Base-by-base conservation (phyloP, 2,888 invertebrate species). In the Seira ritae region DNA sequence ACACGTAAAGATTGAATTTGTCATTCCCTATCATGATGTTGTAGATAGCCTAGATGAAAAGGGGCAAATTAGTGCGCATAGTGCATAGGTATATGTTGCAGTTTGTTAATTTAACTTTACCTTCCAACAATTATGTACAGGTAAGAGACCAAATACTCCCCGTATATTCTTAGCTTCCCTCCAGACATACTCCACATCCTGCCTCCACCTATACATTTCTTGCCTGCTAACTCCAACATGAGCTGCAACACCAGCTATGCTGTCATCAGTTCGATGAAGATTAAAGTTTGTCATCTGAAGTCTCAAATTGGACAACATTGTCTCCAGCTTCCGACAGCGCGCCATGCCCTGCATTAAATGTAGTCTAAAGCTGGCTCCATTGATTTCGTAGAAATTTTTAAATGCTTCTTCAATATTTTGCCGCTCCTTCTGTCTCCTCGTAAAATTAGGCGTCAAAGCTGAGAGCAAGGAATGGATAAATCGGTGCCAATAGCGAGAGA, bases 21-120 rank as follows among this genome's bases (percentile, higher is more conserved):
- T n/a, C 69, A 55, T 77, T 69, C 20, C 77, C 60, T 62, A 31
- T 77, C 60, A 60, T 42, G 19, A 77, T 22, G 37, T 77, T 69
- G 55, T 37, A 77, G 6, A 69, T 60, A 0, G 76, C 76, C 68
- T 76, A 37, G 8, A 75, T 12, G 0, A 62, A 24, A 72, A 71
- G 1, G 0, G 46, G 46, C 1, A 71, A 70, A n/a, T n/a, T n/a
- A n/a, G n/a, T n/a, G n/a, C n/a, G n/a, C n/a, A n/a, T n/a, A n/a
- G n/a, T n/a, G n/a, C n/a, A n/a, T n/a, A n/a, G n/a, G n/a, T n/a
- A n/a, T n/a, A n/a, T n/a, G n/a, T n/a, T n/a, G n/a, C n/a, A n/a
- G n/a, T n/a, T n/a, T n/a, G n/a, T n/a, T 31, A 8, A 31, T 31
- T 31, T 31, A 8, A 31, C 8, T 60, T 60, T 74, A 74, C 74